Percentiles rank a stretch among this genome's conserved stretches.
These are phyloP conservation scores for Drosophila aldrichi DNA, from an alignment of 2,888 invertebrate species.

Conservation along the genomic window DNA sequence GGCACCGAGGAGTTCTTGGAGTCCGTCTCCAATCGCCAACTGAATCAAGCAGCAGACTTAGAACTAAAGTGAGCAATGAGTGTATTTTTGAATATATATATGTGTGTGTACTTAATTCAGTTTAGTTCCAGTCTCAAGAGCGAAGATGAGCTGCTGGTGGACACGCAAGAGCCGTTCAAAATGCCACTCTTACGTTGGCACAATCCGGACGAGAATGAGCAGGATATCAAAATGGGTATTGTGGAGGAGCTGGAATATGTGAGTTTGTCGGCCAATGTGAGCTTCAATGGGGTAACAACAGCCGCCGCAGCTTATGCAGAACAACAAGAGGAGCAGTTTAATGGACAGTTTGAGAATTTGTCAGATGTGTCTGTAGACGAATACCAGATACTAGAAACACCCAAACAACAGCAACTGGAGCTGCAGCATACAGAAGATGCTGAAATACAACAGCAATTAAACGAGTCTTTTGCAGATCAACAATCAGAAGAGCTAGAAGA, in stretches of 20 bases:
- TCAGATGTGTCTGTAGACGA: not conserved
- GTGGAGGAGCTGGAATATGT: constrained; percentile 5
- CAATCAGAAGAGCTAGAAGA: not conserved
- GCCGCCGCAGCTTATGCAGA: not conserved
- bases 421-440: not conserved
- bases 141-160: not conserved
- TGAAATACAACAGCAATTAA: not conserved
- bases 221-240: constrained; percentile 34
- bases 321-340: not conserved
- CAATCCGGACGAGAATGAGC: constrained; percentile 33
- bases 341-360: not conserved
- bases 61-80: constrained; percentile 18
- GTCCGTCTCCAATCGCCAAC: constrained; percentile 14
- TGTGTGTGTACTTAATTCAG: not conserved
- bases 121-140: constrained; percentile 5
- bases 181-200: constrained; percentile 57
- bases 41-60: not conserved
- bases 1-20: constrained; percentile 30
- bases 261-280: not conserved
- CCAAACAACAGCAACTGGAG: not conserved
- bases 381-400: not conserved
- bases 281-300: not conserved
- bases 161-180: constrained; percentile 2
- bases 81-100: no score
- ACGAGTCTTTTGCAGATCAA: not conserved